These are phyloP conservation scores for Boloria selene DNA, from an alignment of 2,888 invertebrate genomes.

Conservation along the genomic window DNA sequence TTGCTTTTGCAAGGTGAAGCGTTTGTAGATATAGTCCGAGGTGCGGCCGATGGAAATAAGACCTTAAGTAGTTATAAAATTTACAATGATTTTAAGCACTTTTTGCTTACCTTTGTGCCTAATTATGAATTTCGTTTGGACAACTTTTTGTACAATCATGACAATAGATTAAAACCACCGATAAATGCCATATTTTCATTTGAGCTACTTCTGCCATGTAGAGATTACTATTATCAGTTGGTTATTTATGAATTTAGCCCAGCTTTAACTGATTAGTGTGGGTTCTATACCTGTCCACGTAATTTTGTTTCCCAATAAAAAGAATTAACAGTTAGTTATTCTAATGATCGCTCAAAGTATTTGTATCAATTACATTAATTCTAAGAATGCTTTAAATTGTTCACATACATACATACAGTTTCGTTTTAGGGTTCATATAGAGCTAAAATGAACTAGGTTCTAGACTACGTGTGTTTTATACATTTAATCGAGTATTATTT, in stretches of 20 bases:
- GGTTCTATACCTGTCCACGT: too few relatives aligned
- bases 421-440: neutral
- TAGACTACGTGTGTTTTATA: constrained; percentile 10
- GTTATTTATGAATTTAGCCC: neutral
- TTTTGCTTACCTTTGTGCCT: too few relatives aligned
- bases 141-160: constrained; percentile 7
- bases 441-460: neutral
- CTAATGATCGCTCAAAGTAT: too few relatives aligned
- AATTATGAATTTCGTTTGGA: too few relatives aligned
- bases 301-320: too few relatives aligned
- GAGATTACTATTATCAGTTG: neutral
- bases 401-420: neutral
- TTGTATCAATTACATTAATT: neutral
- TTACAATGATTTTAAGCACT: too few relatives aligned
- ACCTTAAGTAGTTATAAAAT: too few relatives aligned
- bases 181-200: constrained; percentile 20
- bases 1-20: too few relatives aligned
- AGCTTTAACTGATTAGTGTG: too few relatives aligned
- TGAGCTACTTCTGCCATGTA: constrained; percentile 1
- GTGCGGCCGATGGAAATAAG: too few relatives aligned
- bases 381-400: constrained; percentile 1
- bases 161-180: constrained; percentile 28
- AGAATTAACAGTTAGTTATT: too few relatives aligned
- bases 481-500: constrained; percentile 13
- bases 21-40: too few relatives aligned